Evolutionary conservation across 2,888 invertebrate species (phyloP), one percentile per base, ranked within the genome.

Genomic region (Hermaeophaga mercurialis): DNA sequence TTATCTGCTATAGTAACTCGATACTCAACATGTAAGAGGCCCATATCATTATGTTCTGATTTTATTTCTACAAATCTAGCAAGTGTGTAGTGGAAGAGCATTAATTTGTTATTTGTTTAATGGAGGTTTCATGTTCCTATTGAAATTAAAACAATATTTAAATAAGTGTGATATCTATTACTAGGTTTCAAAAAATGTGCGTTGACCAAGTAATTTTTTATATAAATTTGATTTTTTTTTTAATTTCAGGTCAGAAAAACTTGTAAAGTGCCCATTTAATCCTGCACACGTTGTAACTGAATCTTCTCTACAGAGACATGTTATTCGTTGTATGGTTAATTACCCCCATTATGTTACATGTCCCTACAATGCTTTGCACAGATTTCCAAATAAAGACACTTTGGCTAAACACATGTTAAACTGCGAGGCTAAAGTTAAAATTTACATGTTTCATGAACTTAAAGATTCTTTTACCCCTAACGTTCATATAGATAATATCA

Each of bases 251-350:
- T 39, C 58, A 0, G 57, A 59, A 17, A 44, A 52, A 43, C 6
- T 62, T 46, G 70, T 71, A 1, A 58, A 39, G 36, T 78, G 77
- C 31, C 76, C 77, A 1, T 75, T 76, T 46, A 72, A 76, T 54
- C 45, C 68, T 1, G n/a, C 28, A 1, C 78, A 78, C 54, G 50
- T 70, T 7, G 57, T 78, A 57, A 44, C 60, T 2, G 62, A 68
- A 22, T 65, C 63, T 17, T 66, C 67, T 9, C 48, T 78, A 12
- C 75, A 76, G 54, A 62, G 60, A n/a, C 78, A 78, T 55, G 66
- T 78, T 0, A 65, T 75, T 28, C 71, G 70, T 41, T 77, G 78
- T 53, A 74, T 71, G 71, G 65, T 65, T 3, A 75, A 75, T 14
- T 72, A 76, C 62, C 75, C 75, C 0, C 56, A 69, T 43, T 72